A percentile compares a stretch with the other conserved stretches of the same genome.
phyloP scores from a whole-genome alignment of 2,797 vertebrate genomes.

The Pelochelys cantorii region DNA sequence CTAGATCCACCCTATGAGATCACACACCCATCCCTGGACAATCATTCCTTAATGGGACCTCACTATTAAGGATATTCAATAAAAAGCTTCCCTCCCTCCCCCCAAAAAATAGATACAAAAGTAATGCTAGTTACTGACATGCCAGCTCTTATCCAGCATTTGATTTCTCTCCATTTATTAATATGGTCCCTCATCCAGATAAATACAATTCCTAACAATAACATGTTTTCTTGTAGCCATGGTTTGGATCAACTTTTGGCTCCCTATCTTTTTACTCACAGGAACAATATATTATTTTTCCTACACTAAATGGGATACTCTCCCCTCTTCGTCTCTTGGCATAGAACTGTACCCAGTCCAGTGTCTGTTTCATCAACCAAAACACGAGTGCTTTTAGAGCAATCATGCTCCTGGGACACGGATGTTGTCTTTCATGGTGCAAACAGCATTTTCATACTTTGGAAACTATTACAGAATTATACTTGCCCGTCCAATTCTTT shows the following conservation, averaged over 20 bases:
- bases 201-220: slow-evolving; percentile 5
- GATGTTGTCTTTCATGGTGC: background rate
- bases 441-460: background rate
- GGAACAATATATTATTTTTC: background rate
- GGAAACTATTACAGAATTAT: background rate
- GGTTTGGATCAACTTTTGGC: background rate
- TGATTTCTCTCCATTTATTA: slow-evolving; percentile 54
- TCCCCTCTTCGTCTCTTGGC: background rate
- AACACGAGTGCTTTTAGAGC: background rate
- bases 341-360: background rate
- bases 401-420: background rate
- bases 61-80: background rate
- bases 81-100: background rate
- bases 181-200: slow-evolving; percentile 52
- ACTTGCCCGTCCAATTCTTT: accelerated
- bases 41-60: slow-evolving; percentile 15
- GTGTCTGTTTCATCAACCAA: background rate
- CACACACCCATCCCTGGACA: background rate
- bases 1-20: background rate
- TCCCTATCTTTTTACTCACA: background rate
- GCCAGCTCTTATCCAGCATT: slow-evolving; percentile 27
- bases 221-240: background rate
- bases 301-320: background rate
- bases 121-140: slow-evolving; percentile 27
- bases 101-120: slow-evolving; percentile 43